Evolutionary conservation across 92 coral and sea anemone species (phyloP).

Genomic region (Parazoanthus swiftii): DNA sequence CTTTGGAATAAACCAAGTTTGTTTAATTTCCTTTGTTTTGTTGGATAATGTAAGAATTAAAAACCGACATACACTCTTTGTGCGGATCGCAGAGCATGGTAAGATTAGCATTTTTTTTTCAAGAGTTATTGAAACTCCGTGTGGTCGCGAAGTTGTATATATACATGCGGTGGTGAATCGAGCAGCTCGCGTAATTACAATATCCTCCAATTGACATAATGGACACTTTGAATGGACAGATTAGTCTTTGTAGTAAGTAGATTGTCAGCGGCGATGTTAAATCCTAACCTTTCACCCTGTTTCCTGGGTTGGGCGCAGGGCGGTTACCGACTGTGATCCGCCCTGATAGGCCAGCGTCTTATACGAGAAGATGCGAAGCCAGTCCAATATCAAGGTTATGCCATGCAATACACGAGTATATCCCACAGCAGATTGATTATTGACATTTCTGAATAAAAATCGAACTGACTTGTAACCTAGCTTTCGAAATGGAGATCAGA

Average conservation of each 20-base stretch:
- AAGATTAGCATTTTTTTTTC: neutral
- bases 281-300: slow-evolving; percentile 22
- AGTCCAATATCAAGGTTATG: slow-evolving; percentile 10
- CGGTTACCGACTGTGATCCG: slow-evolving; percentile 24
- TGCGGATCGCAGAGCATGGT: neutral
- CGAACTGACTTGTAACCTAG: neutral
- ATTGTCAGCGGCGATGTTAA: slow-evolving; percentile 40
- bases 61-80: neutral
- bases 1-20: neutral
- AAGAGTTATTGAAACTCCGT: slow-evolving; percentile 8
- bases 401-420: neutral
- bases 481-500: neutral
- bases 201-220: slow-evolving; percentile 17
- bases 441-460: neutral
- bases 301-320: slow-evolving; percentile 47
- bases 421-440: neutral
- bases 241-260: slow-evolving; percentile 12
- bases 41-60: too few relatives aligned
- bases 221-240: slow-evolving; percentile 36
- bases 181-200: slow-evolving; percentile 12
- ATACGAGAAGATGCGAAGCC: neutral
- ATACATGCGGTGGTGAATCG: neutral
- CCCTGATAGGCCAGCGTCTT: neutral
- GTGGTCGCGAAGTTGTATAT: too few relatives aligned
- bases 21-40: neutral